These are phyloP conservation scores for Brachionus paranguensis DNA, from an alignment of 1,140 invertebrate species.

Conservation along the genomic window DNA sequence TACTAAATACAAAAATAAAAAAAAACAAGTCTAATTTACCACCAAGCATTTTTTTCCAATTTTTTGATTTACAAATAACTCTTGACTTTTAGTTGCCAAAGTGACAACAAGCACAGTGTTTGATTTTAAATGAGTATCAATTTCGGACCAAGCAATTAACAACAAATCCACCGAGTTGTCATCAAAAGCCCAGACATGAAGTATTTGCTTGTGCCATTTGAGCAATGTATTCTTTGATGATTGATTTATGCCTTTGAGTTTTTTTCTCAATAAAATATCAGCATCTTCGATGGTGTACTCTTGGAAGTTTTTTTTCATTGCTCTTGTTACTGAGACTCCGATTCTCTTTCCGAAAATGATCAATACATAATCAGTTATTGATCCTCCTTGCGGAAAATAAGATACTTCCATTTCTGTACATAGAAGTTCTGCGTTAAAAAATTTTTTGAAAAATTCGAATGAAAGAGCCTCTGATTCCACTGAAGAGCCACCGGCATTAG, in stretches of 20 bases:
- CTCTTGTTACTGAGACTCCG: conserved; percentile 49
- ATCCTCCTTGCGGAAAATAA: conserved; percentile 50
- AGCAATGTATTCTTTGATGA: conserved; percentile 45
- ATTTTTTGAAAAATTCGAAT: conserved; percentile 48
- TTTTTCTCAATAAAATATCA: conserved; percentile 46
- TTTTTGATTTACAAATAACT: conserved; percentile 37
- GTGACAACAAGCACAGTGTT: conserved; percentile 49
- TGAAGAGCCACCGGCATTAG: conserved; percentile 52
- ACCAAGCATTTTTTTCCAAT: background rate
- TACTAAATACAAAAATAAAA: no score
- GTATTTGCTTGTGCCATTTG: conserved; percentile 49
- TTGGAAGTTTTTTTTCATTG: conserved; percentile 47
- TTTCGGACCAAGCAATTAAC: conserved; percentile 42
- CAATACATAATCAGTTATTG: conserved; percentile 50
- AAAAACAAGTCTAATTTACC: background rate
- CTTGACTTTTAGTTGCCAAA: conserved; percentile 41
- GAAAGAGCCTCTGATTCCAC: conserved; percentile 51
- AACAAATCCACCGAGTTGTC: conserved; percentile 43
- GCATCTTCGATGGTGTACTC: conserved; percentile 46
- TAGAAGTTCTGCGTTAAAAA: conserved; percentile 46
- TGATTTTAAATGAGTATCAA: conserved; percentile 42
- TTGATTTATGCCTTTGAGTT: conserved; percentile 48
- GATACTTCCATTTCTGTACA: conserved; percentile 53
- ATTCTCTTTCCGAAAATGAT: conserved; percentile 44
- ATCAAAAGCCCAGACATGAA: conserved; percentile 47